Evolutionary conservation across 1,140 invertebrate genomes (phyloP).

Genomic region (Ectropis grisescens): DNA sequence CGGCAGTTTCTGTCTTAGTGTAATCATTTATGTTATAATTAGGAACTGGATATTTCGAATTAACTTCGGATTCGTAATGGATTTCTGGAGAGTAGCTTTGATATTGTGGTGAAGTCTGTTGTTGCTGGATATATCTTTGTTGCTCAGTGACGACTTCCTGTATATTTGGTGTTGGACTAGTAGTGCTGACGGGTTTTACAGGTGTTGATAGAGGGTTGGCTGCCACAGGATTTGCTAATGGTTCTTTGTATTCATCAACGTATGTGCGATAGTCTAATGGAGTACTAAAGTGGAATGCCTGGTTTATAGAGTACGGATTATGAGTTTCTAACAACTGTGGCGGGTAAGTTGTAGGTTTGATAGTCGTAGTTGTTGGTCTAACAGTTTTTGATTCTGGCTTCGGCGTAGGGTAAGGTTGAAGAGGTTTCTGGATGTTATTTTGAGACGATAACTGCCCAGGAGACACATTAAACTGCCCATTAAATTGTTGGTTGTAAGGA

Average conservation of each 20-base stretch:
- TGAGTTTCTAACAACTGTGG: slow-evolving; percentile 55
- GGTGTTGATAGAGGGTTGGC: slow-evolving; percentile 11
- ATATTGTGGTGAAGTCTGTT: slow-evolving; percentile 32
- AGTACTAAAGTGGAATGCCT: slow-evolving; percentile 59
- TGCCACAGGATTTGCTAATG: slow-evolving; percentile 6
- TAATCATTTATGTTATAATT: slow-evolving; percentile 35
- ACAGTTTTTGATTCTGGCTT: slow-evolving; percentile 13
- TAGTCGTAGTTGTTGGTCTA: slow-evolving; percentile 26
- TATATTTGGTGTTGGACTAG: slow-evolving; percentile 13
- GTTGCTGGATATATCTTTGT: slow-evolving; percentile 17
- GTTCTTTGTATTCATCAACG: slow-evolving; percentile 24
- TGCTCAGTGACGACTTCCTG: slow-evolving; percentile 22
- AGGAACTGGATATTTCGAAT: slow-evolving; percentile 26
- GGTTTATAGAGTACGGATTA: slow-evolving; percentile 63
- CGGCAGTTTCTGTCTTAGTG: slow-evolving; percentile 16
- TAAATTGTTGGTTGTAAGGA: slow-evolving; percentile 33
- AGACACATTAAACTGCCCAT: too few relatives aligned
- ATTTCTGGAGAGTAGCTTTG: slow-evolving; percentile 51
- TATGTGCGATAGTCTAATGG: slow-evolving; percentile 56
- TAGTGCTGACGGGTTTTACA: slow-evolving; percentile 5
- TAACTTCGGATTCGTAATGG: slow-evolving; percentile 40
- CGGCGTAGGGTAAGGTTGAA: slow-evolving; percentile 12
- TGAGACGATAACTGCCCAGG: too few relatives aligned
- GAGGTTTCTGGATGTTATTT: slow-evolving; percentile 13
- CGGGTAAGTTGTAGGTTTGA: slow-evolving; percentile 34